Percentiles rank a stretch among this genome's conserved stretches.
Evolutionary conservation across 2,888 invertebrate genomes (phyloP).

Genomic region (Eilema caniola): DNA sequence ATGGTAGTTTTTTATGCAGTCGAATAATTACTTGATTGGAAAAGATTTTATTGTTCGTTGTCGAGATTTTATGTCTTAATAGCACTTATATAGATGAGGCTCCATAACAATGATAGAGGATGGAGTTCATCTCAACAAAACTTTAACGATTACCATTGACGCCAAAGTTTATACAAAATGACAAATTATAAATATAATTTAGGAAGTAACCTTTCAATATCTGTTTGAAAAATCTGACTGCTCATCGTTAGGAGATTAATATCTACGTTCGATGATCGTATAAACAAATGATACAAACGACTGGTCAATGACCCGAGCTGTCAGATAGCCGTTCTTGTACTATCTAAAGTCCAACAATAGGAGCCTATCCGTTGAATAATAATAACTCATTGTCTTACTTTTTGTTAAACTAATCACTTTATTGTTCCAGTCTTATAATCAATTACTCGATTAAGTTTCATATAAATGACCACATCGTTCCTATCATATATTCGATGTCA

Average conservation of each 20-base stretch:
- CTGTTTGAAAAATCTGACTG: constrained; percentile 73
- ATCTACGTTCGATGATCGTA: constrained; percentile 77
- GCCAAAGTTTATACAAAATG: constrained; percentile 59
- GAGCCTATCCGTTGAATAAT: constrained; percentile 81
- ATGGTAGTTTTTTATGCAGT: constrained; percentile 43
- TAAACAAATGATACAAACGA: constrained; percentile 82
- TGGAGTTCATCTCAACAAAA: constrained; percentile 44
- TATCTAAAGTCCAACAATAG: constrained; percentile 77
- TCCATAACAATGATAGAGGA: constrained; percentile 48
- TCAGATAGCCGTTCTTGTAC: constrained; percentile 70
- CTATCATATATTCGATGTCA: constrained; percentile 74
- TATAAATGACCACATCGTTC: constrained; percentile 77
- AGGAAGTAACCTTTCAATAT: constrained; percentile 71
- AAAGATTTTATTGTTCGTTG: constrained; percentile 34
- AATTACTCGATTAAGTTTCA: constrained; percentile 85
- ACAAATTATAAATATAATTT: constrained; percentile 73
- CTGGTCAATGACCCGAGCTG: constrained; percentile 74
- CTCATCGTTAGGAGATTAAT: constrained; percentile 81
- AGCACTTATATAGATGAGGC: constrained; percentile 35
- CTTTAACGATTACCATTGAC: constrained; percentile 55
- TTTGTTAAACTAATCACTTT: constrained; percentile 86
- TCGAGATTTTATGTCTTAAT: constrained; percentile 50
- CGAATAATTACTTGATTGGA: constrained; percentile 40
- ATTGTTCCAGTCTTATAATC: constrained; percentile 85
- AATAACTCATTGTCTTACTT: constrained; percentile 86